Conservation (phyloP, 30 jellyfish, hydroid and myxozoan species). For the Aurelia aurita region DNA sequence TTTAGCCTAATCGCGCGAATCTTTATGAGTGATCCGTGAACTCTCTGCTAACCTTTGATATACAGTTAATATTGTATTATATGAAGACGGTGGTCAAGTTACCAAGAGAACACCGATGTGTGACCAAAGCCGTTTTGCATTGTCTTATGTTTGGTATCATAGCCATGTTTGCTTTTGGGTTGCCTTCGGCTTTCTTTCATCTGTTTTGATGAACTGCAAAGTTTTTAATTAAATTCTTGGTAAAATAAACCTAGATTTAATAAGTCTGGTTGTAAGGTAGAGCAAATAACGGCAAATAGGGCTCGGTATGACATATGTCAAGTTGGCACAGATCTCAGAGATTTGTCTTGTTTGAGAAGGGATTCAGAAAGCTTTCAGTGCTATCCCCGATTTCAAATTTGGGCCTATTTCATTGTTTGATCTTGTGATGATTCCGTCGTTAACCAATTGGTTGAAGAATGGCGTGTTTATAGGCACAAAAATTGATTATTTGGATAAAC, state of each 20-base stretch:
- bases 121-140: constrained; percentile 22
- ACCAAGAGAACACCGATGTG: constrained; percentile 67
- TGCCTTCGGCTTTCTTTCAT: constrained; percentile 71
- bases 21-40: constrained; percentile 63
- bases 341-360: constrained; percentile 44
- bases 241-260: constrained; percentile 72
- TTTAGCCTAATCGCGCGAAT: constrained; percentile 32
- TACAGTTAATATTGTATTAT: constrained; percentile 43
- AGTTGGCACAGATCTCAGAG: constrained; percentile 36
- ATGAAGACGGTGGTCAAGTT: constrained; percentile 44
- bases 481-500: constrained; percentile 23
- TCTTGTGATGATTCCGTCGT: constrained; percentile 64
- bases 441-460: constrained; percentile 32
- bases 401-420: constrained; percentile 40
- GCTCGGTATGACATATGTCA: constrained; percentile 27
- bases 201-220: constrained; percentile 73
- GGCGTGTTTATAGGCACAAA: constrained; percentile 57
- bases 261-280: constrained; percentile 50
- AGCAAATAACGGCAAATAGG: constrained; percentile 21
- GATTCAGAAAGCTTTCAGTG: constrained; percentile 28
- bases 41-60: constrained; percentile 53
- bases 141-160: constrained; percentile 48
- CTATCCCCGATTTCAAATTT: constrained; percentile 30
- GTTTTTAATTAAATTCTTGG: constrained; percentile 78
- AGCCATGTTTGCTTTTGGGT: constrained; percentile 51